Percentiles rank a stretch among this genome's conserved stretches.
Evolutionary conservation across 2,113 vertebrate species (phyloP).

Genomic region (Pituophis catenifer): DNA sequence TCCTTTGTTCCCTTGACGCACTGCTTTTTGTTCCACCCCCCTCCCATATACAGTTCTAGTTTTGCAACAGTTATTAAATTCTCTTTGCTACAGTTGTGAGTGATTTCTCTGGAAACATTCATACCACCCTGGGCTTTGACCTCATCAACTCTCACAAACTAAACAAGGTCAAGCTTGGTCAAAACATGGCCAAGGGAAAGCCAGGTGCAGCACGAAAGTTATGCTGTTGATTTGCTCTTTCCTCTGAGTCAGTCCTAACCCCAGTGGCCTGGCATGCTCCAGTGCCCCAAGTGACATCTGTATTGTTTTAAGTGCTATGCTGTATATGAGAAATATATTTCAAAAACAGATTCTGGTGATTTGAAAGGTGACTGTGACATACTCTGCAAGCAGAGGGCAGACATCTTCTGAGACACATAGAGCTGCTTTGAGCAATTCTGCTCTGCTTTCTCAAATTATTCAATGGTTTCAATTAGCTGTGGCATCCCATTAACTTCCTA

Average conservation of each 20-base stretch:
- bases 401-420: slow-evolving; percentile 12
- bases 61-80: slow-evolving; percentile 59
- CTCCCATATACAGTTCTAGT: slow-evolving; percentile 20
- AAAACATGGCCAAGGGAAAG: slow-evolving; percentile 37
- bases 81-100: slow-evolving; percentile 51
- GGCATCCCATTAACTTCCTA: slow-evolving; percentile 19
- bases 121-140: slow-evolving; percentile 44
- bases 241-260: slow-evolving; percentile 26
- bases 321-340: slow-evolving; percentile 36
- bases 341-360: slow-evolving; percentile 24
- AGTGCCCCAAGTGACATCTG: slow-evolving; percentile 25
- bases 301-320: slow-evolving; percentile 42
- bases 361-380: slow-evolving; percentile 27
- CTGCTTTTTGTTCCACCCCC: not conserved
- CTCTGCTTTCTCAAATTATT: slow-evolving; percentile 32
- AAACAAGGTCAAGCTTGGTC: slow-evolving; percentile 30
- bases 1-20: slow-evolving; percentile 32
- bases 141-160: slow-evolving; percentile 31
- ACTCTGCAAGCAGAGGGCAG: slow-evolving; percentile 27
- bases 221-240: slow-evolving; percentile 45
- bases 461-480: slow-evolving; percentile 29
- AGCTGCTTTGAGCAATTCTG: not conserved
- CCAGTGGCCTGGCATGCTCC: slow-evolving; percentile 29
- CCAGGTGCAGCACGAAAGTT: slow-evolving; percentile 31
- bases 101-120: slow-evolving; percentile 44